phyloP scores from a whole-genome alignment of 1,140 invertebrate genomes.

The Cydia pomonella region DNA sequence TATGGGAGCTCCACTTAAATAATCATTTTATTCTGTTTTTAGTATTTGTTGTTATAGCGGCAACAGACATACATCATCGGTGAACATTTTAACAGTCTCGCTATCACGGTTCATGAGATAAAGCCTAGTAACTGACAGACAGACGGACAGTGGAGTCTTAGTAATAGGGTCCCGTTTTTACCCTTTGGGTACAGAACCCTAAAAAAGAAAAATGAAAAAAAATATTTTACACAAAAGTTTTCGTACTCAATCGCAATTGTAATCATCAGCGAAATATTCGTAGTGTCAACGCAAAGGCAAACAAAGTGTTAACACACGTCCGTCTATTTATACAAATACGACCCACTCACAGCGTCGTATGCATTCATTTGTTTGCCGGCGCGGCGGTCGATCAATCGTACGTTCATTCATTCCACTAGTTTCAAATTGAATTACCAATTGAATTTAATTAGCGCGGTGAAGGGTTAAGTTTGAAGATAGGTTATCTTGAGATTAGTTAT shows the following conservation, averaged over 20 bases:
- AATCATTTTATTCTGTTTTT: too few species aligned
- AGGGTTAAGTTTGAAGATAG: constrained; percentile 14
- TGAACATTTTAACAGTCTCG: too few species aligned
- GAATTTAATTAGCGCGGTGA: not conserved
- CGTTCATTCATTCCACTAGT: not conserved
- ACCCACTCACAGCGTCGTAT: constrained; percentile 45
- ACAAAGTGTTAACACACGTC: constrained; percentile 48
- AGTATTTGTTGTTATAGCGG: too few species aligned
- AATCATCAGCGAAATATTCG: not conserved
- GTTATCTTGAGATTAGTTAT: constrained; percentile 13
- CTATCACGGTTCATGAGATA: too few species aligned
- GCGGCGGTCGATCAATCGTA: not conserved
- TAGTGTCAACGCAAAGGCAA: not conserved
- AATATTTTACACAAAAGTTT: not conserved
- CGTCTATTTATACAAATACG: constrained; percentile 64
- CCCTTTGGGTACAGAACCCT: too few species aligned
- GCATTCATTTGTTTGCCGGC: constrained; percentile 45
- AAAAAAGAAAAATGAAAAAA: not conserved
- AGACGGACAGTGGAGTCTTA: too few species aligned
- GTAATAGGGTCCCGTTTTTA: too few species aligned
- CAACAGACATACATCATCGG: too few species aligned
- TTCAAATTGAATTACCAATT: constrained; percentile 3
- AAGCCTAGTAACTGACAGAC: too few species aligned
- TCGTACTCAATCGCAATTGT: not conserved
- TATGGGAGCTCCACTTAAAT: too few species aligned